Percentiles rank a stretch among this genome's conserved stretches.
phyloP scores from a whole-genome alignment of 2,113 vertebrate genomes.

The Burhinus oedicnemus region DNA sequence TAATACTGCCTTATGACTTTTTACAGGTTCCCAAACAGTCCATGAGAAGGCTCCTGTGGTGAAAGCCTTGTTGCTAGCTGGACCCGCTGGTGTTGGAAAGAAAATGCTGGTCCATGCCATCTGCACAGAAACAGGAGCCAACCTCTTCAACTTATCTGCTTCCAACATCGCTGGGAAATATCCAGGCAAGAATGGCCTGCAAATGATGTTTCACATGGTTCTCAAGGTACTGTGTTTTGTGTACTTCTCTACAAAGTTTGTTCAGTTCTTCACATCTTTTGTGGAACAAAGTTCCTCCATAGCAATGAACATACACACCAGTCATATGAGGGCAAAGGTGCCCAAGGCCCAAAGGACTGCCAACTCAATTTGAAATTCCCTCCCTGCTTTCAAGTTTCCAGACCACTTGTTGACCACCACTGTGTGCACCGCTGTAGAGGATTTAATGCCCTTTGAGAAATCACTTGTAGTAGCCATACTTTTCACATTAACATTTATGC shows the following conservation, averaged over 20 bases:
- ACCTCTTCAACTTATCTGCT: slow-evolving; percentile 83
- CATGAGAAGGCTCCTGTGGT: slow-evolving; percentile 81
- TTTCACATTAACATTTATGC: neutral
- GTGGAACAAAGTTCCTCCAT: neutral
- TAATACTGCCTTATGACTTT: slow-evolving; percentile 6
- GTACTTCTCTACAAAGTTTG: neutral
- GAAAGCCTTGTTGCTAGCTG: slow-evolving; percentile 80
- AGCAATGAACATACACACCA: neutral
- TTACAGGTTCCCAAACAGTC: slow-evolving; percentile 79
- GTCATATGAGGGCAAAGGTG: neutral
- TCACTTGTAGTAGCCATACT: neutral
- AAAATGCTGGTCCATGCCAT: slow-evolving; percentile 85
- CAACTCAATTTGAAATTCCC: neutral
- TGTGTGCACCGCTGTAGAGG: neutral
- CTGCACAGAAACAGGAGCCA: slow-evolving; percentile 87
- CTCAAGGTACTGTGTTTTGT: slow-evolving; percentile 75
- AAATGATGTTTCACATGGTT: slow-evolving; percentile 82
- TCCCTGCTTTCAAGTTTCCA: neutral
- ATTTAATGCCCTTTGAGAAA: neutral
- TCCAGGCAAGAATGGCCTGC: slow-evolving; percentile 70
- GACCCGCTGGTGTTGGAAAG: slow-evolving; percentile 84
- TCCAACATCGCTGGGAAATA: slow-evolving; percentile 79
- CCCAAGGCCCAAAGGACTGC: neutral
- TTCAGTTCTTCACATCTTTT: neutral
- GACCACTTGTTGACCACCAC: neutral